Evolutionary conservation across 2,888 invertebrate species (phyloP), one percentile per base, ranked within the genome.

Genomic region (Eupelmus urozonus): DNA sequence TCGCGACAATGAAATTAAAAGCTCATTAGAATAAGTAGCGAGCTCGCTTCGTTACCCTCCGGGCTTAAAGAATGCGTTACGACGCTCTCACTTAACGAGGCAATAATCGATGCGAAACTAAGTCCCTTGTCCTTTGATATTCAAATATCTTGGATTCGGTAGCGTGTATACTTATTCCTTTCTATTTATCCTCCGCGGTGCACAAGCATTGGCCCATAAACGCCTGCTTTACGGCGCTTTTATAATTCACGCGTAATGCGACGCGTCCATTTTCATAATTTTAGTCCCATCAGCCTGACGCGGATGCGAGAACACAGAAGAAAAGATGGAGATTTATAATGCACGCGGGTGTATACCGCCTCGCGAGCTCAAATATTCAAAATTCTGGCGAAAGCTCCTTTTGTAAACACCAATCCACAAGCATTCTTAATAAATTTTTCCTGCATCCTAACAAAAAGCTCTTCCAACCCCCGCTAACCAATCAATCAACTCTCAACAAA

Each of bases 21-120:
- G 20, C 34, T 11, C 16, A 25, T 62, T 62, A 25, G 51, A 53
- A 71, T 63, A 55, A 60, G 72, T n/a, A n/a, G 29, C 63, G 25
- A 62, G 20, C 7, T 23, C 34, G 16, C 60, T 13, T 60, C 34
- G 49, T 34, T 59, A 59, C 20, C 11, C 23, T 13, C 29, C 20
- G 66, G 23, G 18, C 11, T 51, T 45, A 40, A 40, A 72, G 18
- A 51, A 25, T 7, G n/a, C 4, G 27, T 18, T 49, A 27, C 66
- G 55, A 7, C 27, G n/a, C 51, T 11, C 40, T 72, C 55, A 13
- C 42, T 71, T 74, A 74, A 62, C 29, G 49, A 66, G 25, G 55
- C 55, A 66, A 59, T 74, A 74, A 74, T 74, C 57, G 65, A 65
- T 65, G 55, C 49, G 20, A n/a, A n/a, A n/a, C 20, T 23, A 40